Evolutionary conservation across 2,888 invertebrate species (phyloP).

Genomic region (Drosophila greeni): DNA sequence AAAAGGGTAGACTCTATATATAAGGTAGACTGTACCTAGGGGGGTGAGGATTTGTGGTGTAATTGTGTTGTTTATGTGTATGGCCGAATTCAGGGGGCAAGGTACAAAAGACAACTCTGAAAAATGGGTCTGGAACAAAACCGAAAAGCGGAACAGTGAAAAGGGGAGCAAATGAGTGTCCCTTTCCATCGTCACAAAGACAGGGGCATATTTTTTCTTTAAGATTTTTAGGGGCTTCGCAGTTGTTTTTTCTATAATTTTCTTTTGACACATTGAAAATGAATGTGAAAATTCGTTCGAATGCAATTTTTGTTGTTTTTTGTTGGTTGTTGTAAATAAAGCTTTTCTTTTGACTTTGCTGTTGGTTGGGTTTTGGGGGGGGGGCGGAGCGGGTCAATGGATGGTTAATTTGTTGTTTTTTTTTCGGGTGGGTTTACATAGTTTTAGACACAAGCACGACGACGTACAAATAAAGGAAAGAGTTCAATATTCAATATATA

Average conservation of each 20-base stretch:
- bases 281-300: slow-evolving; percentile 37
- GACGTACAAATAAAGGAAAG: slow-evolving; percentile 66
- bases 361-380: slow-evolving; percentile 5
- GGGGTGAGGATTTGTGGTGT: background rate
- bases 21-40: background rate
- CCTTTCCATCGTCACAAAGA: slow-evolving; percentile 5
- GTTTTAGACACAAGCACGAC: slow-evolving; percentile 71
- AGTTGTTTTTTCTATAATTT: background rate
- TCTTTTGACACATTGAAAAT: slow-evolving; percentile 31
- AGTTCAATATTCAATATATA: slow-evolving; percentile 58
- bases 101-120: slow-evolving; percentile 17
- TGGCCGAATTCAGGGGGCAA: slow-evolving; percentile 26
- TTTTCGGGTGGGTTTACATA: slow-evolving; percentile 51
- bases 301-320: slow-evolving; percentile 30
- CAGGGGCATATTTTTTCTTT: background rate
- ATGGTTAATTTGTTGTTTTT: slow-evolving; percentile 32
- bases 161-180: background rate
- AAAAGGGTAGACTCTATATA: no score
- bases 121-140: slow-evolving; percentile 6
- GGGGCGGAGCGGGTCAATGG: slow-evolving; percentile 11
- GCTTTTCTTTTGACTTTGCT: slow-evolving; percentile 32
- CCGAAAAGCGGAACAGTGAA: slow-evolving; percentile 17
- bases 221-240: slow-evolving; percentile 6
- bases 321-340: slow-evolving; percentile 28
- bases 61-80: slow-evolving; percentile 10